Evolutionary conservation across 1,140 invertebrate species (phyloP), one percentile per base, ranked within the genome.

Genomic region (Adoxophyes honmai): DNA sequence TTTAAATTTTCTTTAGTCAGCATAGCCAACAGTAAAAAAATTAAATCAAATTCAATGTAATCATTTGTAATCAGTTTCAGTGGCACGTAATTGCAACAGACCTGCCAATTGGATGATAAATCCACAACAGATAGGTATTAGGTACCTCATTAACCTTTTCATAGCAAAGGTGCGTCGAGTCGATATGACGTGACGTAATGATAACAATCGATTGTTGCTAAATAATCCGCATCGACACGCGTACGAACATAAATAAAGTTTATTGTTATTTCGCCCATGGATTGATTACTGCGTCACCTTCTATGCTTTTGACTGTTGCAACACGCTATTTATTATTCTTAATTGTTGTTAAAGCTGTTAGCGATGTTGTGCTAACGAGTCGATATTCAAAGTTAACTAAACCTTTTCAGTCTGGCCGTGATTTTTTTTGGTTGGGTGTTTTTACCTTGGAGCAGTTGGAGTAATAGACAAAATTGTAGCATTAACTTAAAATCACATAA

Each of bases 131-230:
- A 38, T n/a, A n/a, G n/a, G n/a, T 9, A 36, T 13, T 16, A 15
- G 14, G 42, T 33, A 48, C 42, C 42, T 13, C 18, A 48, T 48
- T 48, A 28, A 48, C 21, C 18, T 48, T 28, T 33, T 33, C 42
- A 48, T 10, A 36, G 1, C n/a, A 44, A 18, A 44, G 36, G 36
- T n/a, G 10, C 36, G 11, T 28, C 16, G 42, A 11, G 18, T 9
- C 28, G 42, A 13, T 11, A 36, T 9, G 42, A 21, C 42, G 10
- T 28, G 21, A 48, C 42, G 21, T 11, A 11, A 48, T 21, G 1
- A 48, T 21, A 48, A 9, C 38, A 38, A 13, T 11, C 36, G 42
- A 48, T 44, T 18, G 14, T 44, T 44, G 39, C 39, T 44, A 48
- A 48, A 56, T 38, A 38, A 36, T 37, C 10, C 54, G 21, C 35